Evolutionary conservation across 2,113 vertebrate genomes (phyloP).

Genomic region (Nothobranchius kuhntae): DNA sequence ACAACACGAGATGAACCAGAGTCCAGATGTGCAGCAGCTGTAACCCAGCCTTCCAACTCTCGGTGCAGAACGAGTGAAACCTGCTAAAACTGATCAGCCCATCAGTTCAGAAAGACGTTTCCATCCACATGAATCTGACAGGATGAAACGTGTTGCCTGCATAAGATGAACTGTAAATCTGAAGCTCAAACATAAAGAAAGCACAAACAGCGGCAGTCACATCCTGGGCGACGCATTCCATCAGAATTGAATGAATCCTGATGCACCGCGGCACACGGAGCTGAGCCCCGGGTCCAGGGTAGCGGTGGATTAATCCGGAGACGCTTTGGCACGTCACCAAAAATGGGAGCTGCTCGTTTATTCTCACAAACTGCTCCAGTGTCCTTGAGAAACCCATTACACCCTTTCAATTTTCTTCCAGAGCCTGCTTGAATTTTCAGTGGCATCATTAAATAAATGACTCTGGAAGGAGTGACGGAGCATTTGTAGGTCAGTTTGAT

Average conservation of each 20-base stretch:
- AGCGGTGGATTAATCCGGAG: constrained; percentile 39
- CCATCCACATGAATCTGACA: too few species aligned
- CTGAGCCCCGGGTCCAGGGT: constrained; percentile 19
- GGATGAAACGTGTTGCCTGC: too few species aligned
- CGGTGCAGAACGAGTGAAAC: too few species aligned
- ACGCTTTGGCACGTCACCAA: constrained; percentile 37
- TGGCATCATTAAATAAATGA: constrained; percentile 21
- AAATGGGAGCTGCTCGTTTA: constrained; percentile 22
- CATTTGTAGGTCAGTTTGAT: constrained; percentile 10
- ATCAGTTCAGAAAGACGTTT: too few species aligned
- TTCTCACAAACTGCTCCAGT: constrained; percentile 35
- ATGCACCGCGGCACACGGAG: constrained; percentile 16
- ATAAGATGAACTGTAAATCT: not conserved
- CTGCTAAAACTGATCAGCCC: too few species aligned
- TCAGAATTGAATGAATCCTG: constrained; percentile 22
- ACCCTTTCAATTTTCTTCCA: constrained; percentile 29
- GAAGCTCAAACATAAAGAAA: too few species aligned
- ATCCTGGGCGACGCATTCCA: constrained; percentile 13
- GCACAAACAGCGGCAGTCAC: not conserved
- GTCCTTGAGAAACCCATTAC: constrained; percentile 44
- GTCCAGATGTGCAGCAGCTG: too few species aligned
- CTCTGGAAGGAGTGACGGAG: constrained; percentile 3
- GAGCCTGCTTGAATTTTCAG: constrained; percentile 9
- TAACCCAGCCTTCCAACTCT: too few species aligned
- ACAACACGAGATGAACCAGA: too few species aligned